Base-by-base conservation (phyloP, 2,113 vertebrate species). In the Vulpes ferrilata region DNA sequence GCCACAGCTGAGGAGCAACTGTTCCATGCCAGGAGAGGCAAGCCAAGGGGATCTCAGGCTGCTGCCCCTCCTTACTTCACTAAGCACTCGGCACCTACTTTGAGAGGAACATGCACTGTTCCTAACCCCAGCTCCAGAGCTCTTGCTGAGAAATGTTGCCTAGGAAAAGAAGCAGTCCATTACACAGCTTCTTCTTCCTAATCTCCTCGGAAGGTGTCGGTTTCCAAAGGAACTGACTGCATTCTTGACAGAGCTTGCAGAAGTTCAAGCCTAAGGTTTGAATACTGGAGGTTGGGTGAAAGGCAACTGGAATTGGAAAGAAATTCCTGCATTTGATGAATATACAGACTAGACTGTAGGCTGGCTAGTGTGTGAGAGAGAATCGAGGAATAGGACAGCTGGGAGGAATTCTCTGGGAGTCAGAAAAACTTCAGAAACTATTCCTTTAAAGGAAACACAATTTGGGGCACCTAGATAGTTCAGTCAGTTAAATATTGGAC, bases 351-450 rank as follows among this genome's bases (percentile, higher is more conserved):
- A 48, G 12, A 67, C 19, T 16, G 4, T 74, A 38, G 73, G 5
- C 38, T 69, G 71, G 20, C 6, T 96, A 23, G 12, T 53, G 69
- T n/a, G 10, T 55, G 32, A 84, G 59, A 81, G 25, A 94, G 23
- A 55, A 35, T 12, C 35, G 23, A 48, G 20, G 11, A 19, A 22
- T 38, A 20, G 55, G 51, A 57, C 48, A 88, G 1, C 35, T 38
- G 32, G 32, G 23, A 88, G 60, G 71, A 94, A 23, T 64, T 19
- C 48, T 83, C 43, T 25, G 57, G 67, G 23, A 30, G 51, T 86
- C 32, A 78, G 62, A 84, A 97, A 97, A 89, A 51, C 51, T 60
- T 92, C 10, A 67, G 64, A 67, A 74, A 67, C 27, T 25, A 59
- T n/a, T 57, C 23, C 27, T 55, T 16, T 71, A 67, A 81, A 80